Conservation (phyloP, 2,797 vertebrate species). For the Ctenopoma multispine region DNA sequence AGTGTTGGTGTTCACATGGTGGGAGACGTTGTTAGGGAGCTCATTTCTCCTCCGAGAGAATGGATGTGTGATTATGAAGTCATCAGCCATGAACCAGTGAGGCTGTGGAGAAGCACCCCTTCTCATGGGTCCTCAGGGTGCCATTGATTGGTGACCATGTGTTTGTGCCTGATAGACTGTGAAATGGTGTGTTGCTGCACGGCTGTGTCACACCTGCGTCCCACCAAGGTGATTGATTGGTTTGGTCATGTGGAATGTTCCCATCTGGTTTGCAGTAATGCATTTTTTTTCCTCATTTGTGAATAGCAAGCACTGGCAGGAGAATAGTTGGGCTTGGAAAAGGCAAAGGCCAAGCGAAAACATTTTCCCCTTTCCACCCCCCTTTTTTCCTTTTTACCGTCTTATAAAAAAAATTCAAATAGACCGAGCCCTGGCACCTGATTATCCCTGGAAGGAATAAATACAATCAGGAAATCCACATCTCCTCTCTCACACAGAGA, state of each 20-base stretch:
- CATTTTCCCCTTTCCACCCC: constrained; percentile 70
- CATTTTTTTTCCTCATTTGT: constrained; percentile 87
- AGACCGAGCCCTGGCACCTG: constrained; percentile 64
- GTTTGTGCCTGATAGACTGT: constrained; percentile 99
- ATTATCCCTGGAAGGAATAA: constrained; percentile 69
- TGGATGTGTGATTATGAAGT: constrained; percentile 99
- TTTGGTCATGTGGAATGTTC: constrained; percentile 99
- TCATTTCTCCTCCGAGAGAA: constrained; percentile 95
- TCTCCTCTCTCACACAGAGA: constrained; percentile 48
- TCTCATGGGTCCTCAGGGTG: constrained; percentile 92
- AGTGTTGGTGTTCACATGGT: constrained; percentile 84
- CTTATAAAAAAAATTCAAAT: constrained; percentile 74
- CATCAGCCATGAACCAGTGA: constrained; percentile 99
- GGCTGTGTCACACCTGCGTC: constrained; percentile 99
- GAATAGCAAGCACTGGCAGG: constrained; percentile 87
- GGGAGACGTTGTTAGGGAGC: constrained; percentile 93
- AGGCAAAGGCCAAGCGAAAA: constrained; percentile 85
- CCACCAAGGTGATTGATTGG: constrained; percentile 99
- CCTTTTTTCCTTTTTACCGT: constrained; percentile 64
- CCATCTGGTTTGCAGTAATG: constrained; percentile 99
- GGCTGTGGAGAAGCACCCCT: constrained; percentile 90
- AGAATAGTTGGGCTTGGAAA: constrained; percentile 85
- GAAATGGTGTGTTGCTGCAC: constrained; percentile 99
- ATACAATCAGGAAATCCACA: constrained; percentile 73
- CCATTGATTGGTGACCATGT: constrained; percentile 99